phyloP scores from a whole-genome alignment of 2,113 vertebrate genomes.

The Paedocypris sp. region DNA sequence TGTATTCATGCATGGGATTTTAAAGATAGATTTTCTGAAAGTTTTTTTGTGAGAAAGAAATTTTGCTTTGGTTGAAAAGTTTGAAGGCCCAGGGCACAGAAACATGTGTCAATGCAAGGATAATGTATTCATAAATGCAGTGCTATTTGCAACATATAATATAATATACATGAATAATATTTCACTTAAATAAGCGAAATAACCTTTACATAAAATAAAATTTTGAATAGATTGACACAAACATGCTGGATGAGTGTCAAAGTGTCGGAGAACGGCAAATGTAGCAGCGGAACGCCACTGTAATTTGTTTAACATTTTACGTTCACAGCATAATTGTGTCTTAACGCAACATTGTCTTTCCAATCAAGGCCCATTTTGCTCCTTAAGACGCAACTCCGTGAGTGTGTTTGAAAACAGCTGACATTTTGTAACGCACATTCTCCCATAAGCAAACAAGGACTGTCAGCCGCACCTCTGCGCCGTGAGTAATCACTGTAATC shows the following conservation, averaged over 20 bases:
- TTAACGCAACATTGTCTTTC: constrained; percentile 3
- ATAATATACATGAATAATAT: neutral
- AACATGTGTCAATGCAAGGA: too few species aligned
- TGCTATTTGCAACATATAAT: neutral
- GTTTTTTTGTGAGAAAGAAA: neutral
- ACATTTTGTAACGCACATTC: constrained; percentile 19
- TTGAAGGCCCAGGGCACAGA: too few species aligned
- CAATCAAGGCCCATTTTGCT: neutral
- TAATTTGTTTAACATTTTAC: neutral
- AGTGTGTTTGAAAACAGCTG: constrained; percentile 12
- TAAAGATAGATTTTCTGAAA: too few species aligned
- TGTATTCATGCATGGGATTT: too few species aligned
- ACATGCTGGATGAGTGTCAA: too few species aligned
- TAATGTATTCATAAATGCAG: neutral
- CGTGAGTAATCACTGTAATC: constrained; percentile 58
- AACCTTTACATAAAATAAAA: too few species aligned
- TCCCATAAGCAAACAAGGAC: constrained; percentile 31
- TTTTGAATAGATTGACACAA: too few species aligned
- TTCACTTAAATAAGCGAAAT: too few species aligned
- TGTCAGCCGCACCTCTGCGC: constrained; percentile 18
- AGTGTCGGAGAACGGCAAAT: too few species aligned
- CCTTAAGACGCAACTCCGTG: neutral
- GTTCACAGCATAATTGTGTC: neutral
- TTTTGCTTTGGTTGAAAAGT: too few species aligned
- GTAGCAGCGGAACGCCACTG: too few species aligned